Evolutionary conservation across 2,797 vertebrate species (phyloP).

Genomic region (Sebastes itinus): DNA sequence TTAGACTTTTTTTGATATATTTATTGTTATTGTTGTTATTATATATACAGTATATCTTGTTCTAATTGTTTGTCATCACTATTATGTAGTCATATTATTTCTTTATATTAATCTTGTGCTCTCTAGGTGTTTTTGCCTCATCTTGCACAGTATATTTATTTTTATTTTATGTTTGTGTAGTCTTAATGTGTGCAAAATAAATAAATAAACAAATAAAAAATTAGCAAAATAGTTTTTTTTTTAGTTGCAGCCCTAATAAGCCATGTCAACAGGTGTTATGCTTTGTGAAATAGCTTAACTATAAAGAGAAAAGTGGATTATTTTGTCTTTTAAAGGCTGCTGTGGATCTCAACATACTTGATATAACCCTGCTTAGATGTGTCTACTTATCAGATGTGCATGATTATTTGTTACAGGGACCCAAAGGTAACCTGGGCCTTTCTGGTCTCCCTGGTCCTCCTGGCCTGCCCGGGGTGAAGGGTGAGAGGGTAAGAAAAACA

Average conservation of each 20-base stretch:
- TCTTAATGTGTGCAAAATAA: no score
- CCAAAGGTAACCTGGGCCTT: conserved; percentile 91
- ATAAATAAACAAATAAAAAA: no score
- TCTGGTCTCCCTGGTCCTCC: conserved; percentile 93
- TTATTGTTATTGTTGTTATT: no score
- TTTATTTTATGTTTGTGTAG: no score
- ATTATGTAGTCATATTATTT: no score
- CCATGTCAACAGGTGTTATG: background rate
- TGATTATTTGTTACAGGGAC: conserved; percentile 82
- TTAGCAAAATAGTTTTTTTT: no score
- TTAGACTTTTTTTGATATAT: no score
- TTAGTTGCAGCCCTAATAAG: no score
- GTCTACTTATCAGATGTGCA: background rate
- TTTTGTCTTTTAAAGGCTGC: background rate
- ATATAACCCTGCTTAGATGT: background rate
- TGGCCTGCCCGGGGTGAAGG: conserved; percentile 91
- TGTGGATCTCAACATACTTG: background rate
- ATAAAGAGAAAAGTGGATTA: background rate
- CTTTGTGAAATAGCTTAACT: background rate
- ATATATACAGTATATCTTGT: no score
- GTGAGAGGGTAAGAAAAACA: conserved; percentile 90
- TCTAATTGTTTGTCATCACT: no score
- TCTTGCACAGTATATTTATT: no score
- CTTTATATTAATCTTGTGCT: fast-evolving
- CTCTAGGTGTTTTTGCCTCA: no score